phyloP scores from a whole-genome alignment of 2,113 vertebrate species.

The Erpornis zantholeuca region DNA sequence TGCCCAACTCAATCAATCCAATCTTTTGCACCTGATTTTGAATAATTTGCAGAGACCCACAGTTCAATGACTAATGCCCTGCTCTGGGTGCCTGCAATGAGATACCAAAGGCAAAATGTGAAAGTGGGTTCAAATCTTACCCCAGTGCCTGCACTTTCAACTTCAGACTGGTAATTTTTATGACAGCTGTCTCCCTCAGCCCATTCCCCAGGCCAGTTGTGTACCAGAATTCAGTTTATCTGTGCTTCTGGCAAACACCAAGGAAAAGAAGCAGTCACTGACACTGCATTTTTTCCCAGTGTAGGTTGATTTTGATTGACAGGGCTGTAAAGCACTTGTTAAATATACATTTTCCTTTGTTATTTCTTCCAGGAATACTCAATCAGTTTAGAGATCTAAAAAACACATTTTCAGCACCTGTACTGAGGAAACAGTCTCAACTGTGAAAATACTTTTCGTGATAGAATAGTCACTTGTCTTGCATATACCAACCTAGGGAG shows the following conservation, averaged over 20 bases:
- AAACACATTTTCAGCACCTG: not conserved
- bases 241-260: not conserved
- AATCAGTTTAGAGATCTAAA: not conserved
- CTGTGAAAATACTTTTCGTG: not conserved
- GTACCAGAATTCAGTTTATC: not conserved
- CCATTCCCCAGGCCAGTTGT: not conserved
- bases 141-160: not conserved
- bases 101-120: not conserved
- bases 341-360: not conserved
- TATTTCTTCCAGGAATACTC: not conserved
- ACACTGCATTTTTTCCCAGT: not conserved
- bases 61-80: not conserved
- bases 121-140: not conserved
- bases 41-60: not conserved
- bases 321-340: not conserved
- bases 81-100: not conserved
- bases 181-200: not conserved
- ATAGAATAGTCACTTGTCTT: not conserved
- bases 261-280: not conserved
- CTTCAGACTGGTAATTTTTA: not conserved
- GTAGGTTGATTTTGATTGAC: constrained; percentile 8
- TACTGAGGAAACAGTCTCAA: not conserved
- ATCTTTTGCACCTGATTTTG: not conserved
- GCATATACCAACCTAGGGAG: not conserved
- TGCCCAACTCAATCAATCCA: not conserved